phyloP scores from a whole-genome alignment of 2,797 vertebrate species.

The Tadarida brasiliensis region DNA sequence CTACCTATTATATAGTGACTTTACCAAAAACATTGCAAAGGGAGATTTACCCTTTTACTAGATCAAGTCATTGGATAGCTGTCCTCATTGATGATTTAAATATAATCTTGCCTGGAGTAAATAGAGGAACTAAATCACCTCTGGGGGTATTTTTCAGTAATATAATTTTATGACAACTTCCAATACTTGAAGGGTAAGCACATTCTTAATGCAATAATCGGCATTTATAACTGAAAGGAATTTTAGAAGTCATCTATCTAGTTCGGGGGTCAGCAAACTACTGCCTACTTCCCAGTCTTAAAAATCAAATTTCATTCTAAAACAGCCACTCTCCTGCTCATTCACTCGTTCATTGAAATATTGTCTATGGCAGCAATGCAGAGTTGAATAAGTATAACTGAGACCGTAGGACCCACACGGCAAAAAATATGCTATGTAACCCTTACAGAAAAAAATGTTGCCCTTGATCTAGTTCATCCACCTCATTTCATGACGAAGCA shows the following conservation, averaged over 20 bases:
- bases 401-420: neutral
- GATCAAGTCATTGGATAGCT: neutral
- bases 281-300: neutral
- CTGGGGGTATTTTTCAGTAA: neutral
- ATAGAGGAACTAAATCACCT: neutral
- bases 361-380: neutral
- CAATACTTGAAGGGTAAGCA: neutral
- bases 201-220: neutral
- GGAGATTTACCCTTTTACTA: neutral
- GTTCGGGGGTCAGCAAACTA: neutral
- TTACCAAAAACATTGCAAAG: neutral
- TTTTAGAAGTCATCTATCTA: neutral
- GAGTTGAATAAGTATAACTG: neutral
- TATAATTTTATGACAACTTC: conserved; percentile 12
- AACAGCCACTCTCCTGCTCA: neutral
- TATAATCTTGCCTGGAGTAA: neutral
- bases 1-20: neutral
- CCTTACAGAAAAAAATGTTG: neutral
- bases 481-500: neutral
- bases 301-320: neutral
- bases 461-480: neutral
- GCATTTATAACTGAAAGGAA: neutral
- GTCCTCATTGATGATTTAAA: conserved; percentile 22
- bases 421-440: neutral
- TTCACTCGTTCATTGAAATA: neutral